phyloP scores from a whole-genome alignment of 2,797 vertebrate genomes.

The Amblyopsis hoosieri region DNA sequence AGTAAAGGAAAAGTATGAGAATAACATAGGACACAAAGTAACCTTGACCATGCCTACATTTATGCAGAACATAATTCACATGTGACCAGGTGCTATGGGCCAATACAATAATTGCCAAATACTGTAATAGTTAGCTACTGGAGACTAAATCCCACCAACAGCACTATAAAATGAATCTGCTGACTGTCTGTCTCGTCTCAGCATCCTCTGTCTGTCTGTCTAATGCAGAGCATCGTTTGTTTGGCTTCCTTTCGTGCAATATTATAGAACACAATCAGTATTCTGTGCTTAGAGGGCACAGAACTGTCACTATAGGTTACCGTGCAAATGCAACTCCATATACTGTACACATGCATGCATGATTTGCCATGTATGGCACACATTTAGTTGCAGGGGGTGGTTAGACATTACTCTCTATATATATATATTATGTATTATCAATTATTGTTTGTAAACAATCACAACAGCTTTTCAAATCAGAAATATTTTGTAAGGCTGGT shows the following conservation, averaged over 20 bases:
- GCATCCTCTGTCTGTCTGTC: slow-evolving; percentile 46
- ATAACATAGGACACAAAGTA: neutral
- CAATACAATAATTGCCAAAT: neutral
- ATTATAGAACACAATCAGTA: slow-evolving; percentile 45
- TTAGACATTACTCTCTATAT: neutral
- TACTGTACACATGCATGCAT: slow-evolving; percentile 17
- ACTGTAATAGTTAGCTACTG: neutral
- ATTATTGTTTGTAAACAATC: too few relatives aligned
- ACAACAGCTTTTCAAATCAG: too few relatives aligned
- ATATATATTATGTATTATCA: too few relatives aligned
- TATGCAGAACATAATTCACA: neutral
- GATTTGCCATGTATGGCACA: slow-evolving; percentile 10
- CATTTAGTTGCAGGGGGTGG: neutral
- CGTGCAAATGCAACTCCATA: slow-evolving; percentile 41
- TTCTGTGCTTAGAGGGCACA: slow-evolving; percentile 33
- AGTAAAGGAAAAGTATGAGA: slow-evolving; percentile 8
- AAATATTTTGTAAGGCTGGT: too few relatives aligned
- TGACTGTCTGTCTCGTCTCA: slow-evolving; percentile 34
- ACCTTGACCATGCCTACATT: neutral
- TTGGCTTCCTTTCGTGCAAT: slow-evolving; percentile 54
- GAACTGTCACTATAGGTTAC: slow-evolving; percentile 28
- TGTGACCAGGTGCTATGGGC: slow-evolving; percentile 3
- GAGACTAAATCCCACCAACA: slow-evolving; percentile 17
- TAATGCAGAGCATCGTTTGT: slow-evolving; percentile 53
- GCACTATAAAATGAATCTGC: slow-evolving; percentile 25